A percentile compares a stretch with the other conserved stretches of the same genome.
These are phyloP conservation scores for Mesochorus sp. DNA, from an alignment of 2,888 invertebrate genomes.

Conservation along the genomic window DNA sequence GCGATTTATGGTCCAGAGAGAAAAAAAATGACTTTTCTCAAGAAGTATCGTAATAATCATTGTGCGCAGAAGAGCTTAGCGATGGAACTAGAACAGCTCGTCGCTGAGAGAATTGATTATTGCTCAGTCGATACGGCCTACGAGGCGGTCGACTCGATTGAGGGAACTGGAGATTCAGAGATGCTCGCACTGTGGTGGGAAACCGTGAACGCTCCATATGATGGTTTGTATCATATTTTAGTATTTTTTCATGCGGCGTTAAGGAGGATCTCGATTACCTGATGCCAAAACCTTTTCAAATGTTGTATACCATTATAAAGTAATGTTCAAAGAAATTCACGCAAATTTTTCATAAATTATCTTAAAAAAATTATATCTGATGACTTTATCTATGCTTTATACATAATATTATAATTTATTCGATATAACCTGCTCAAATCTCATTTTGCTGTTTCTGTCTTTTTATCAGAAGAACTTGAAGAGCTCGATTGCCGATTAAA, in stretches of 20 bases:
- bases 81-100: conserved; percentile 72
- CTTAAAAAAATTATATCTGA: too few relatives aligned
- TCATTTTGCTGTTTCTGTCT: not conserved
- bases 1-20: too few relatives aligned
- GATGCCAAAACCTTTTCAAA: not conserved
- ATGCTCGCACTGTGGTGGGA: conserved; percentile 78
- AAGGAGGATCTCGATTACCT: too few relatives aligned
- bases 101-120: conserved; percentile 83
- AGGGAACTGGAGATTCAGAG: conserved; percentile 77
- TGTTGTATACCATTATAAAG: too few relatives aligned
- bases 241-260: too few relatives aligned
- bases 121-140: conserved; percentile 85
- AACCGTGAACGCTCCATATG: conserved; percentile 73
- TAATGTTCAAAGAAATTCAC: too few relatives aligned
- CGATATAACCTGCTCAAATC: too few relatives aligned
- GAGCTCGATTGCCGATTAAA: conserved; percentile 83
- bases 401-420: too few relatives aligned
- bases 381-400: too few relatives aligned
- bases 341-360: too few relatives aligned
- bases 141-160: conserved; percentile 86
- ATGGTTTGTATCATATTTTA: conserved; percentile 67
- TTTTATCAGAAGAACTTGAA: conserved; percentile 82
- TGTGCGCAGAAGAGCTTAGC: conserved; percentile 70
- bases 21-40: too few relatives aligned
- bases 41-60: conserved; percentile 8